Base-by-base conservation (phyloP, 2,797 vertebrate species). In the Gadopsis bispinosus region DNA sequence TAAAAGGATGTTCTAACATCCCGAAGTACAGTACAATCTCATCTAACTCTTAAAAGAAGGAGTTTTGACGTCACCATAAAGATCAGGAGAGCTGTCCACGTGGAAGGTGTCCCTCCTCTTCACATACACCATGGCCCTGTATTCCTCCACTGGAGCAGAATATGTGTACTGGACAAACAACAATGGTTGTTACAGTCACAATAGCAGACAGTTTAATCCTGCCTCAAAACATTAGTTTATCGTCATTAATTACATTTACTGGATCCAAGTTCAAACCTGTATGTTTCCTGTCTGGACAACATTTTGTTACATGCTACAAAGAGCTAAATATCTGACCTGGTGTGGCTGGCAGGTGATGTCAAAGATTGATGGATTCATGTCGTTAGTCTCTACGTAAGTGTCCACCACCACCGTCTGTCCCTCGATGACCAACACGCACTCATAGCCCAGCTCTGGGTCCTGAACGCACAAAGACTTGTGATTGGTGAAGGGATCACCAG, bases 391-490 rank as follows among this genome's bases (percentile, higher is more conserved):
- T 22, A 99, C 95, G 41, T 93, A 95, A 51, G 97, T 96, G 1
- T 96, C 95, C 68, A 98, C 96, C 37, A 96, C 95, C 85, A 99
- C 96, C 12, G 95, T 96, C 14, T 88, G 95, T 1, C 96, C 97
- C 77, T 99, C 98, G 51, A 99, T 95, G 73, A 96, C 95, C 89
- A 99, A 79, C 79, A 98, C 97, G 82, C 98, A 99, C 83, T 98
- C 95, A 2, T 96, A 97, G 73, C 96, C 96, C 93, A 96, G 89
- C 2, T 97, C 95, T 14, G 93, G 76, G 65, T 97, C 97, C 98
- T 99, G 87, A 22, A 88, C 60, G 69, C 45, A 81, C 69, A 78
- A 12, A 58, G 2, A 33, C 33, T 2, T 4, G 7, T 2, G 54
- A 75, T 71, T 37, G 22, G 33, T 48, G 22, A 31, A 11, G 3